These are phyloP conservation scores for Phenacoccus solenopsis DNA, from an alignment of 1,140 invertebrate genomes.

Conservation along the genomic window DNA sequence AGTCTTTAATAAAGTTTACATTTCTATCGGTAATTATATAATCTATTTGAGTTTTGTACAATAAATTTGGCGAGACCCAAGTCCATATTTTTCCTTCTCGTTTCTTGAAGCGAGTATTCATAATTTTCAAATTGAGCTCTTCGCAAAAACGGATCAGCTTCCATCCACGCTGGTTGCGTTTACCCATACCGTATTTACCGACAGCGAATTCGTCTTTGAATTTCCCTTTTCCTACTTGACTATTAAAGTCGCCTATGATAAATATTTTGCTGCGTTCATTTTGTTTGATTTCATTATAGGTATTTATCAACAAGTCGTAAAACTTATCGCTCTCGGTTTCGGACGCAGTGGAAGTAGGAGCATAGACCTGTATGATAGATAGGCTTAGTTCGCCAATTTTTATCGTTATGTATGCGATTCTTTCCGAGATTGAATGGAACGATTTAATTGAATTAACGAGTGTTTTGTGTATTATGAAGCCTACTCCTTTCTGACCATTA, in stretches of 20 bases:
- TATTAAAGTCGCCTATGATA: neutral
- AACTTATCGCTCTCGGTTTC: slow-evolving; percentile 15
- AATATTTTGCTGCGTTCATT: neutral
- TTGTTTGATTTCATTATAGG: too few species aligned
- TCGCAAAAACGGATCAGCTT: neutral
- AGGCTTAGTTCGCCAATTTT: neutral
- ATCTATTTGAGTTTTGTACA: neutral
- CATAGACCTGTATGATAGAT: slow-evolving; percentile 9
- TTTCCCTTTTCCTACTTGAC: neutral
- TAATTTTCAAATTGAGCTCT: neutral
- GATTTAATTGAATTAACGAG: neutral
- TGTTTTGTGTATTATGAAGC: slow-evolving; percentile 13
- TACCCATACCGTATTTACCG: neutral
- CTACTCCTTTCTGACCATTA: neutral
- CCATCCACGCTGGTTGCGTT: slow-evolving; percentile 5
- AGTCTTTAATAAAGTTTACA: neutral
- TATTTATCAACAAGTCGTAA: neutral
- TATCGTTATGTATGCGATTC: neutral
- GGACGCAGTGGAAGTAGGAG: neutral
- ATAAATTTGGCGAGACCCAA: neutral
- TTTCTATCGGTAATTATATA: neutral
- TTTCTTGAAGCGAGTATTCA: slow-evolving; percentile 10
- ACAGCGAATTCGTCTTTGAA: neutral
- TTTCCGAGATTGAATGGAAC: neutral
- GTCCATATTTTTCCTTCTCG: slow-evolving; percentile 3